phyloP scores from a whole-genome alignment of 2,797 vertebrate genomes.

The Siniperca obscura region DNA sequence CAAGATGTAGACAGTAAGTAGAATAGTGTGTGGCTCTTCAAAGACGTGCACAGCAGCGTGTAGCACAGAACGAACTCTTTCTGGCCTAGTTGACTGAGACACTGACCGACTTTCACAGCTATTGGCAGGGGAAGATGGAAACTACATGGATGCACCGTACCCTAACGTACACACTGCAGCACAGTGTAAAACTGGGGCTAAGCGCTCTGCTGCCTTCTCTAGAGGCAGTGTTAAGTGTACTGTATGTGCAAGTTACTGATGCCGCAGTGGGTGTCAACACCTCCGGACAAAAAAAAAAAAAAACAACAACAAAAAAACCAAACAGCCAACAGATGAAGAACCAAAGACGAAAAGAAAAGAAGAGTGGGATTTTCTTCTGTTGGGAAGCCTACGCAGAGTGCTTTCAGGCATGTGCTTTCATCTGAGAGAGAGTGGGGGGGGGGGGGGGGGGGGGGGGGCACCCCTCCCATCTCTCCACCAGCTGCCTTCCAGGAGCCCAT shows the following conservation, averaged over 20 bases:
- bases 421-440: conserved; percentile 14
- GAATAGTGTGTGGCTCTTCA: conserved; percentile 31
- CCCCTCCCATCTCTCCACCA: conserved; percentile 13
- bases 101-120: conserved; percentile 70
- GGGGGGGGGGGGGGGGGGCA: neutral
- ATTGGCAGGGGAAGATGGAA: conserved; percentile 47
- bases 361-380: conserved; percentile 41
- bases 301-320: neutral
- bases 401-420: conserved; percentile 16
- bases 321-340: conserved; percentile 10
- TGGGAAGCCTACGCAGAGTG: conserved; percentile 4
- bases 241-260: conserved; percentile 18
- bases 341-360: conserved; percentile 7
- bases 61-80: conserved; percentile 31
- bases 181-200: conserved; percentile 24
- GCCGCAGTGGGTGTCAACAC: conserved; percentile 37
- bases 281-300: neutral
- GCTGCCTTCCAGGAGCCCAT: conserved; percentile 33
- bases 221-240: conserved; percentile 13
- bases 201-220: conserved; percentile 27
- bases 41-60: conserved; percentile 41
- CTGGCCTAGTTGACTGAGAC: conserved; percentile 62
- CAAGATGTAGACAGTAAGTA: conserved; percentile 33
- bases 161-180: neutral
- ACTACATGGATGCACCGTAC: neutral